phyloP scores from a whole-genome alignment of 92 coral and sea anemone species.

The Desmophyllum pertusum region DNA sequence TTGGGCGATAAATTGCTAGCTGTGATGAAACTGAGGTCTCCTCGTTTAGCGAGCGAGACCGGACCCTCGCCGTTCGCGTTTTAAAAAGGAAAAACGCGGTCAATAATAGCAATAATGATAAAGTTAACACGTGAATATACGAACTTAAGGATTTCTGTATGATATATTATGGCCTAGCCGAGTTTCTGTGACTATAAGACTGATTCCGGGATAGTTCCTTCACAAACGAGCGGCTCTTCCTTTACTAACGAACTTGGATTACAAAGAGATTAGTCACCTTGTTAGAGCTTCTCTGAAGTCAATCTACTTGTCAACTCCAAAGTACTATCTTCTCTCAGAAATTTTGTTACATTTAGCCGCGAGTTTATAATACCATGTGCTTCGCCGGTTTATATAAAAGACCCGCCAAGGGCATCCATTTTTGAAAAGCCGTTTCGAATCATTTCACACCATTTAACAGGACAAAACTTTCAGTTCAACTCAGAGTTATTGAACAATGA shows the following conservation, averaged over 20 bases:
- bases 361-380: not conserved
- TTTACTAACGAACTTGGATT: conserved; percentile 26
- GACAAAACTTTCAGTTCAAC: not conserved
- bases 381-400: not conserved
- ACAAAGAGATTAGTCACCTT: conserved; percentile 45
- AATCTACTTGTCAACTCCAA: conserved; percentile 32
- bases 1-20: not conserved
- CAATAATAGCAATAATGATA: not conserved
- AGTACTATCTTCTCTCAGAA: not conserved
- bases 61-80: not conserved
- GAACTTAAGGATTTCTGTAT: not conserved
- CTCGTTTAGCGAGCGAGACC: not conserved
- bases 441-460: not conserved
- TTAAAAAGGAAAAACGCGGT: not conserved
- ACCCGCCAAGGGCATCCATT: not conserved
- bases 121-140: not conserved
- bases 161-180: not conserved
- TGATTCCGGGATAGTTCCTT: not conserved
- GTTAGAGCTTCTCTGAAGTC: conserved; percentile 44
- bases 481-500: too few relatives aligned
- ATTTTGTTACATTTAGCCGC: not conserved
- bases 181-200: not conserved
- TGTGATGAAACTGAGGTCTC: not conserved
- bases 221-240: conserved; percentile 12
- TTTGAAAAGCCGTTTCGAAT: not conserved